A percentile compares a stretch with the other conserved stretches of the same genome.
phyloP scores from a whole-genome alignment of 2,113 vertebrate genomes.

The Ameiurus melas region DNA sequence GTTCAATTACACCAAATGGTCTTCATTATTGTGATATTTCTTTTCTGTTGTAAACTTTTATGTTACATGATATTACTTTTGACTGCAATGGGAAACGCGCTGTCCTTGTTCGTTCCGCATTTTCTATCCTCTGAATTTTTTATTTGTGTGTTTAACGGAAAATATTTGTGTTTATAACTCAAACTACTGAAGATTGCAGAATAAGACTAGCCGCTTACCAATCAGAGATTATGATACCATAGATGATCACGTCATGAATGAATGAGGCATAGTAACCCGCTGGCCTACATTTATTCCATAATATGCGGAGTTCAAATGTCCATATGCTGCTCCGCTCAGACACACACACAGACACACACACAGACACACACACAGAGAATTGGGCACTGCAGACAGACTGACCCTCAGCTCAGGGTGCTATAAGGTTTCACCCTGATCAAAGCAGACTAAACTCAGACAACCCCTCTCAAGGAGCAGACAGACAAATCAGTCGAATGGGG shows the following conservation, averaged over 20 bases:
- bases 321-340: conserved; percentile 12
- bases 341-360: neutral
- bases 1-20: neutral
- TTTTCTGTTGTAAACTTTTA: neutral
- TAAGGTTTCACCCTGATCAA: conserved; percentile 22
- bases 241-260: conserved; percentile 59
- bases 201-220: neutral
- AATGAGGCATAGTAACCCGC: neutral
- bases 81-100: neutral
- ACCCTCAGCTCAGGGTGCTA: conserved; percentile 8
- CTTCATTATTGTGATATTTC: neutral
- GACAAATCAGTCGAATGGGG: conserved; percentile 3
- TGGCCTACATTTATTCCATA: conserved; percentile 26
- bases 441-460: conserved; percentile 24
- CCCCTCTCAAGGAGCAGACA: conserved; percentile 29
- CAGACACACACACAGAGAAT: neutral
- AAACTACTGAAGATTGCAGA: conserved; percentile 5
- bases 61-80: neutral
- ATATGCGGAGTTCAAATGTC: conserved; percentile 1
- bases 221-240: conserved; percentile 7
- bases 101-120: neutral
- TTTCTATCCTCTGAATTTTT: no score
- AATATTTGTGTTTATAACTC: no score
- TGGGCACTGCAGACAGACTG: conserved; percentile 29
- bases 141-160: no score